A percentile compares a stretch with the other conserved stretches of the same genome.
phyloP scores from a whole-genome alignment of 1,140 invertebrate species.

The Drosophila insularis region DNA sequence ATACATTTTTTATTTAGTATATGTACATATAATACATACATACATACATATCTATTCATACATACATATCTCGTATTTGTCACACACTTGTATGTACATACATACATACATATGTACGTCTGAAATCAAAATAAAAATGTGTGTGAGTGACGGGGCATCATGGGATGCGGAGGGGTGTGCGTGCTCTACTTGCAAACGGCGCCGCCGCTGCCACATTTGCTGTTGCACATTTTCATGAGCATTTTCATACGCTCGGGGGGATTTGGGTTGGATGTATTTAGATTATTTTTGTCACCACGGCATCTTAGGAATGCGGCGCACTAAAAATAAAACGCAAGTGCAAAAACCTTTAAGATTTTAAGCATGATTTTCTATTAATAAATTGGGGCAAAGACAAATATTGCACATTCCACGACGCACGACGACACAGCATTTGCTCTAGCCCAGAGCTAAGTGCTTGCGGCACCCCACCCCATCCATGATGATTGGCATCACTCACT shows the following conservation, averaged over 20 bases:
- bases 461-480: conserved; percentile 3
- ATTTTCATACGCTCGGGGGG: conserved; percentile 15
- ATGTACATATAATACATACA: too few relatives aligned
- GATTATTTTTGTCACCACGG: conserved; percentile 57
- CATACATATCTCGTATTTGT: background rate
- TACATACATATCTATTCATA: background rate
- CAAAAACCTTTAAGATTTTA: conserved; percentile 66
- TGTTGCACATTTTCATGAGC: conserved; percentile 58
- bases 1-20: too few relatives aligned
- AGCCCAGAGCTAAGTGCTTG: background rate
- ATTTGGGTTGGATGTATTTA: conserved; percentile 27
- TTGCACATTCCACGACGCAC: conserved; percentile 15
- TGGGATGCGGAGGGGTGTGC: conserved; percentile 1
- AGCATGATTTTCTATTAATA: conserved; percentile 52
- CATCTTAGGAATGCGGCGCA: conserved; percentile 70
- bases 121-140: background rate
- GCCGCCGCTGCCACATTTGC: background rate
- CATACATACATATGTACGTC: background rate
- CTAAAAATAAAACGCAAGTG: conserved; percentile 67
- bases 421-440: background rate
- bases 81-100: too few relatives aligned
- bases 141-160: conserved; percentile 1
- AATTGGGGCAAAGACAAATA: conserved; percentile 23
- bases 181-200: conserved; percentile 59
- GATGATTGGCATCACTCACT: background rate